Base-by-base conservation (phyloP, 2,113 vertebrate genomes). In the Zapornia atra region DNA sequence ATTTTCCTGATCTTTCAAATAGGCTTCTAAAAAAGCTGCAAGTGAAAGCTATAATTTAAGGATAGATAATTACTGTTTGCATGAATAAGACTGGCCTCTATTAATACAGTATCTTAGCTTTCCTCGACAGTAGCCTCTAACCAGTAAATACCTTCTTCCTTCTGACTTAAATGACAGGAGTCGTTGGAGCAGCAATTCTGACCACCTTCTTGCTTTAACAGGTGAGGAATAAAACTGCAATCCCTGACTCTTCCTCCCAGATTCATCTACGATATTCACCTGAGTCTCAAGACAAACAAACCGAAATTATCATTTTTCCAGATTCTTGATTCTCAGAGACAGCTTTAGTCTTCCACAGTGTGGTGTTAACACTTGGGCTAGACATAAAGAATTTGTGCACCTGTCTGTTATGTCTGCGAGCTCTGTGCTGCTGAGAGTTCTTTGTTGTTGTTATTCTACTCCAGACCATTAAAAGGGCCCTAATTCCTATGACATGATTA, bases 401-500 rank as follows among this genome's bases (percentile, higher is more conserved):
- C 98, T 98, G 98, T 97, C 97, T 97, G 86, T 96, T 91, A 78
- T 51, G 93, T 90, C 96, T 96, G 92, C 88, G 46, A 65, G 88
- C 96, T 86, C 91, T 82, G 81, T 97, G 91, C 97, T 96, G 96
- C 97, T 87, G 97, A 86, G 95, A 96, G 97, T 96, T 96, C 96
- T 95, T 94, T 97, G 97, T 97, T 98, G 98, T 98, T 98, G 97
- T 98, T 98, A 98, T 98, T 98, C 98, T 96, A 98, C 98, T 98
- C 98, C 98, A 96, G 98, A 98, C 98, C 98, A 99, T 99, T 99
- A 99, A 98, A 98, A 98, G 98, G 98, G 98, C 98, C 98, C 98
- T 99, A 98, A 99, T 99, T 99, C 98, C 98, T 98, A 98, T 98
- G 98, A 99, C 98, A 99, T 98, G 98, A 99, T 99, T 99, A 99